Percentiles rank a stretch among this genome's conserved stretches.
Evolutionary conservation across 1,140 invertebrate genomes (phyloP).

Genomic region (Macrotrachela quadricornifera): DNA sequence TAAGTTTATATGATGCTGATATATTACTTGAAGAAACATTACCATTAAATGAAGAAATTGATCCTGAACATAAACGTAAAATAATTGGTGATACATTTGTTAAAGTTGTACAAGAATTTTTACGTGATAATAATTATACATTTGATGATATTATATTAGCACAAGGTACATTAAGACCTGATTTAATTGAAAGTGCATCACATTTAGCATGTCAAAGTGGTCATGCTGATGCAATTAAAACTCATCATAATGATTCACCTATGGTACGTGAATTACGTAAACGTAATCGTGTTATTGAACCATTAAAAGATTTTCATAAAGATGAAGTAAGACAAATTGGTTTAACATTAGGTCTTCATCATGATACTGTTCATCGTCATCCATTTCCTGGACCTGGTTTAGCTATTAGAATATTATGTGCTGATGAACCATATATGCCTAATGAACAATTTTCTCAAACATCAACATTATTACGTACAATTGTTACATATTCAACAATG

Average conservation of each 20-base stretch:
- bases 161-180: slow-evolving; percentile 68
- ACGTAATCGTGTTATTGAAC: slow-evolving; percentile 70
- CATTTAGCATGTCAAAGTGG: slow-evolving; percentile 43
- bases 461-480: slow-evolving; percentile 64
- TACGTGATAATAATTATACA: not conserved
- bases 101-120: slow-evolving; percentile 31
- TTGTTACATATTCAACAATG: slow-evolving; percentile 53
- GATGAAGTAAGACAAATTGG: slow-evolving; percentile 70
- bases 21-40: not conserved
- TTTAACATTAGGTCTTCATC: slow-evolving; percentile 62
- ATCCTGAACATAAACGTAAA: slow-evolving; percentile 88
- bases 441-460: slow-evolving; percentile 86
- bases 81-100: slow-evolving; percentile 98
- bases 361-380: slow-evolving; percentile 67
- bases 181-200: slow-evolving; percentile 92
- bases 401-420: slow-evolving; percentile 80
- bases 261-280: slow-evolving; percentile 65
- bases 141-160: not conserved
- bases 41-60: slow-evolving; percentile 22
- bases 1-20: not conserved
- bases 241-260: slow-evolving; percentile 97
- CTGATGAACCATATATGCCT: slow-evolving; percentile 68
- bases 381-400: slow-evolving; percentile 76
- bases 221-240: slow-evolving; percentile 83
- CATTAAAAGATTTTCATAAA: slow-evolving; percentile 96